A percentile compares a stretch with the other conserved stretches of the same genome.
These are phyloP conservation scores for Ceriagrion tenellum DNA, from an alignment of 2,888 invertebrate genomes.

Conservation along the genomic window DNA sequence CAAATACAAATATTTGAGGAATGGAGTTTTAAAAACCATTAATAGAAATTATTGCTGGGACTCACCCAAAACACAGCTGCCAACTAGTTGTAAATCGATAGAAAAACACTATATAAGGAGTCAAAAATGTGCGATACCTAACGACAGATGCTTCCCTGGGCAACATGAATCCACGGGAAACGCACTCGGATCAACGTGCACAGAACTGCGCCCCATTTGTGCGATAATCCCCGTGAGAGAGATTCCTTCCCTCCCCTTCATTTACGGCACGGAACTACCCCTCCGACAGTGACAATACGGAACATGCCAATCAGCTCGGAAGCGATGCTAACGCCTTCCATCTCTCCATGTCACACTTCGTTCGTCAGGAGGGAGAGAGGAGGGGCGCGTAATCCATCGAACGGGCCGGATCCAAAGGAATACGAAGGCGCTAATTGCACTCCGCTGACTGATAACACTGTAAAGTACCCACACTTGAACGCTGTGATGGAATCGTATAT, in stretches of 20 bases:
- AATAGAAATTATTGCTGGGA: no score
- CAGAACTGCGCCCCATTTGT: background rate
- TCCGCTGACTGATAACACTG: background rate
- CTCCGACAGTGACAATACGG: background rate
- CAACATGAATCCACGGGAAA: background rate
- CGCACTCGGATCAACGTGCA: background rate
- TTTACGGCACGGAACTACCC: background rate
- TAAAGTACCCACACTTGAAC: background rate
- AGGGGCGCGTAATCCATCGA: background rate
- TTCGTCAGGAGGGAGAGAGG: background rate
- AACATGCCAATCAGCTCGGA: background rate
- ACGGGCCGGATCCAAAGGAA: background rate
- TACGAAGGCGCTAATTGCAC: background rate
- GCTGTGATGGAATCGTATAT: background rate
- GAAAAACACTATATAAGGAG: no score
- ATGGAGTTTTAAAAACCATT: no score
- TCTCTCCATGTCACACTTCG: no score
- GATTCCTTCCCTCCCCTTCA: background rate
- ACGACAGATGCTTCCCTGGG: no score
- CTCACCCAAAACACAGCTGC: no score
- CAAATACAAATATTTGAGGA: no score
- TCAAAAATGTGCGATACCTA: no score
- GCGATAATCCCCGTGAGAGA: background rate
- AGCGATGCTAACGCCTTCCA: background rate
- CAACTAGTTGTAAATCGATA: no score